phyloP scores from a whole-genome alignment of 2,888 invertebrate species.

The Baccha elongata region DNA sequence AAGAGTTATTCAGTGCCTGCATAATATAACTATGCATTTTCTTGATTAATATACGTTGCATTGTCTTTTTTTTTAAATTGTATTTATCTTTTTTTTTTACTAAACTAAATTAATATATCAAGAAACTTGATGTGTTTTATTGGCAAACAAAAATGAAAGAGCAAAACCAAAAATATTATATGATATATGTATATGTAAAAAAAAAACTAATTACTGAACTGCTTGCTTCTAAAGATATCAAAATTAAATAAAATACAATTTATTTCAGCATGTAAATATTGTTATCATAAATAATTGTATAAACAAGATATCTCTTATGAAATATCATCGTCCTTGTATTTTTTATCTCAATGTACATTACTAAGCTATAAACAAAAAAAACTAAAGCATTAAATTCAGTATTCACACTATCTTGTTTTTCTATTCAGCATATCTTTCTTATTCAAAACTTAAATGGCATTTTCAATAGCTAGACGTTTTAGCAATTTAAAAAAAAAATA shows the following conservation, averaged over 20 bases:
- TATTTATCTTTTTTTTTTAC: slow-evolving; percentile 3
- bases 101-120: background rate
- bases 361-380: slow-evolving; percentile 45
- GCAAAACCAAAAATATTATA: slow-evolving; percentile 36
- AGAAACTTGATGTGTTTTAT: slow-evolving; percentile 17
- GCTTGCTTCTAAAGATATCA: slow-evolving; percentile 69
- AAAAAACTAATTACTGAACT: slow-evolving; percentile 48
- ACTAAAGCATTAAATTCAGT: slow-evolving; percentile 25
- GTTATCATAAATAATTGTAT: slow-evolving; percentile 60
- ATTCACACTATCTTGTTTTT: slow-evolving; percentile 48
- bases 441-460: slow-evolving; percentile 53
- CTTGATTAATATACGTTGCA: background rate
- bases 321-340: slow-evolving; percentile 68
- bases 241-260: slow-evolving; percentile 35
- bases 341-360: slow-evolving; percentile 69
- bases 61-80: background rate
- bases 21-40: slow-evolving; percentile 20
- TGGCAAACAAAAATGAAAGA: slow-evolving; percentile 18
- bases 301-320: slow-evolving; percentile 60
- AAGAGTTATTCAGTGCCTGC: slow-evolving; percentile 72
- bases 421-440: slow-evolving; percentile 67
- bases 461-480: slow-evolving; percentile 65
- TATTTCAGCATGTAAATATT: slow-evolving; percentile 65
- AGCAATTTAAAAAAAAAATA: slow-evolving; percentile 40
- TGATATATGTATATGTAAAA: slow-evolving; percentile 1